phyloP scores from a whole-genome alignment of 1,140 invertebrate species.

The Wasmannia auropunctata region DNA sequence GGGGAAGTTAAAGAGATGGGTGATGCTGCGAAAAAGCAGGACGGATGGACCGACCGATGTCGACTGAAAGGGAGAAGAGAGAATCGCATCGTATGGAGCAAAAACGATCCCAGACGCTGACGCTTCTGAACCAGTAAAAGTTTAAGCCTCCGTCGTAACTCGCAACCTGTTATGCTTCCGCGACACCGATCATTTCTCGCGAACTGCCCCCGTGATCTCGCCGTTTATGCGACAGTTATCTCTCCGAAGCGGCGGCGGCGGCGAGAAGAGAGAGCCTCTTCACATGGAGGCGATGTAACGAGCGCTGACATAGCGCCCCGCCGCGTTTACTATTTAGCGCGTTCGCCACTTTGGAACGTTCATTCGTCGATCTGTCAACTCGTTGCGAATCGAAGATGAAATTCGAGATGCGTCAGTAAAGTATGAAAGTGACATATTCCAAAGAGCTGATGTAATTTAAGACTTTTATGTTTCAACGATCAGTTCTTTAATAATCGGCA shows the following conservation, averaged over 20 bases:
- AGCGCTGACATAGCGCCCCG: slow-evolving; percentile 37
- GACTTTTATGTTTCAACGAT: not conserved
- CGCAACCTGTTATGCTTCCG: slow-evolving; percentile 71
- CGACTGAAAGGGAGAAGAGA: slow-evolving; percentile 53
- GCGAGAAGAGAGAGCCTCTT: slow-evolving; percentile 61
- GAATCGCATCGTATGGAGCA: slow-evolving; percentile 49
- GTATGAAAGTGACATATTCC: not conserved
- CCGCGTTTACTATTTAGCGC: slow-evolving; percentile 17
- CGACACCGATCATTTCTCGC: slow-evolving; percentile 78
- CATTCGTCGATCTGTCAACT: not conserved
- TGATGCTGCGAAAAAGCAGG: not conserved
- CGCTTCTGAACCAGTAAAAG: slow-evolving; percentile 78
- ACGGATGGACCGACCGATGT: not conserved
- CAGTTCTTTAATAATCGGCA: not conserved
- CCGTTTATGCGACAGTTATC: slow-evolving; percentile 78
- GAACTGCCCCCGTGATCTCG: slow-evolving; percentile 76
- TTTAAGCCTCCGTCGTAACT: slow-evolving; percentile 81
- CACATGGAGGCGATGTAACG: slow-evolving; percentile 46
- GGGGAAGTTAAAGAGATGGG: slow-evolving; percentile 34
- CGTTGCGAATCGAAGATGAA: not conserved
- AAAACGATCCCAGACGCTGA: slow-evolving; percentile 80
- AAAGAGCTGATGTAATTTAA: not conserved
- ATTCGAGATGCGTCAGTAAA: too few relatives aligned
- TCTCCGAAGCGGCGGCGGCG: slow-evolving; percentile 19
- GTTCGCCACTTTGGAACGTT: not conserved